Evolutionary conservation across 2,888 invertebrate species (phyloP), one percentile per base, ranked within the genome.

Genomic region (Drosophila nigritarsus): DNA sequence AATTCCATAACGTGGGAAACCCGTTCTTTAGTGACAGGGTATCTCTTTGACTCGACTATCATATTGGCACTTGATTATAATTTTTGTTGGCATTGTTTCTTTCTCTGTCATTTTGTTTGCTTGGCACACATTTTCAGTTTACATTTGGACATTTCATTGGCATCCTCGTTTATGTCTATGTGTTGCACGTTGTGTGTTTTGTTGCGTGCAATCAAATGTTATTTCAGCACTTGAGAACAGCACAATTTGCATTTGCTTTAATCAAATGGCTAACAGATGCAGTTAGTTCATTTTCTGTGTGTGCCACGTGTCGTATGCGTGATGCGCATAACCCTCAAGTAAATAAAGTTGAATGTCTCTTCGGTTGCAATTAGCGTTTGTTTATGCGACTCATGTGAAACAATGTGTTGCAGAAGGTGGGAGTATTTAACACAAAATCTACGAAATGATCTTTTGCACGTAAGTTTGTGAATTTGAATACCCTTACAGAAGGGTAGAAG

Each of bases 81-180:
- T 13, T 49, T 32, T 38, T 53, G 55, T 45, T 65, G 50, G 7
- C 13, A 32, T 24, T 76, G 50, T 59, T 40, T 55, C 29, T 8
- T 50, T 77, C 61, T 59, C 60, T 64, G 48, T 64, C 59, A 42
- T 53, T 65, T 61, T 42, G 69, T 89, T 83, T 72, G 83, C 90
- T 90, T 85, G 84, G 89, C 84, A 88, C 76, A 88, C 65, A 86
- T 83, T 67, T 83, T 53, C 42, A 11, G 27, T n/a, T 55, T 29
- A 15, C 38, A 30, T 42, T 32, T 65, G 65, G 69, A 73, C 80
- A 83, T 88, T 74, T 77, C 87, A 84, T 83, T 88, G 89, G 72
- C 80, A 80, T 62, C 65, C 38, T 42, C 56, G 38, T 30, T 32
- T 64, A 53, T 55, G 42, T 63, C 30, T 64, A 53, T 55, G 42